A percentile compares a stretch with the other conserved stretches of the same genome.
Evolutionary conservation across 2,113 vertebrate species (phyloP).

Genomic region (cat (Felis catus)): DNA sequence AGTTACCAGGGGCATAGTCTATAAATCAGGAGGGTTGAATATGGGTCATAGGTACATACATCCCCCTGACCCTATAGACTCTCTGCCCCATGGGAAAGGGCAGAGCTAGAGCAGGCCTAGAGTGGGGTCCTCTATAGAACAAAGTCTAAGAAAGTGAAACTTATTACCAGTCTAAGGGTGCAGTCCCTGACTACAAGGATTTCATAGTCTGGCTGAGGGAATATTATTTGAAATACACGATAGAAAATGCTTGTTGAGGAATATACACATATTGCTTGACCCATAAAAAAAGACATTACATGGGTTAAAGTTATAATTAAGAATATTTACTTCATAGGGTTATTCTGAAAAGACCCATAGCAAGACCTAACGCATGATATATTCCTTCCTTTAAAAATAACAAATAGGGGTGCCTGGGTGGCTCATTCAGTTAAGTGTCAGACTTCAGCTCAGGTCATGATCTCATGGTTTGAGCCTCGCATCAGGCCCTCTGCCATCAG

Average conservation of each 20-base stretch:
- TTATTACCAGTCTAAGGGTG: background rate
- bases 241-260: background rate
- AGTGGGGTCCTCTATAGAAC: rapidly evolving
- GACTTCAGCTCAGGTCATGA: too few species aligned
- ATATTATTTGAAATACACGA: background rate
- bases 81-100: background rate
- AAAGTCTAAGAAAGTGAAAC: background rate
- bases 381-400: background rate
- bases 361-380: background rate
- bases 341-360: background rate
- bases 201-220: background rate
- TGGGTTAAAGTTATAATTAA: background rate
- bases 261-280: background rate
- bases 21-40: rapidly evolving
- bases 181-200: background rate
- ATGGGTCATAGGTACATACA: rapidly evolving
- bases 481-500: too few species aligned
- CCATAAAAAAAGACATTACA: background rate
- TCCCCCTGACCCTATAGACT: background rate
- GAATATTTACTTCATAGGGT: background rate
- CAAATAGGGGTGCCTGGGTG: background rate
- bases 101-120: background rate
- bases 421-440: too few species aligned
- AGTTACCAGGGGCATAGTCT: background rate
- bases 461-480: too few species aligned